Conservation (phyloP, 2,113 vertebrate genomes). For the Pachycephala philippinensis region DNA sequence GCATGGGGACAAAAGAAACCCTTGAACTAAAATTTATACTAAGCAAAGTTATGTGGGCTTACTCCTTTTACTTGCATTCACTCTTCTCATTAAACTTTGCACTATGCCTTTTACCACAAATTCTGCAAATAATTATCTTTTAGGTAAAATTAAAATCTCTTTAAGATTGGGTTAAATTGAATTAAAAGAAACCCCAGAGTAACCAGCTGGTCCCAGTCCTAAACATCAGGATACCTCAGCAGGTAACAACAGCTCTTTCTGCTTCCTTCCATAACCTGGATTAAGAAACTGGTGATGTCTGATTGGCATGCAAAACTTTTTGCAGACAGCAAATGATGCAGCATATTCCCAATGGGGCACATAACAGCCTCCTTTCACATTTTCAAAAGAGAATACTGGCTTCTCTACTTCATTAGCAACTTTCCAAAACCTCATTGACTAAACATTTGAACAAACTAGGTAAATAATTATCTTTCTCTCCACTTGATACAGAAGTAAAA, state of each 20-base stretch:
- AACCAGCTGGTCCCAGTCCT: background rate
- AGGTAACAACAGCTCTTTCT: background rate
- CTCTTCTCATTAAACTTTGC: background rate
- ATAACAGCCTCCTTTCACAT: background rate
- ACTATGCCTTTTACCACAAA: background rate
- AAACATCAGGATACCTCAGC: background rate
- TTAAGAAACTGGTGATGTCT: background rate
- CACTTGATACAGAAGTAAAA: background rate
- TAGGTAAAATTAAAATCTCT: background rate
- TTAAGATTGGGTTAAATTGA: background rate
- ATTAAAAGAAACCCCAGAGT: accelerated
- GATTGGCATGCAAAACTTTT: background rate
- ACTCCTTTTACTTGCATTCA: background rate
- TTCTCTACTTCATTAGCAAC: slow-evolving; percentile 9
- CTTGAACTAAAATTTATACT: background rate
- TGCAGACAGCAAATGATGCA: background rate
- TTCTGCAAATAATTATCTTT: background rate
- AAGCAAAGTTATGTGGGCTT: background rate
- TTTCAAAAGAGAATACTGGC: background rate
- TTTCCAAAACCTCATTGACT: slow-evolving; percentile 23
- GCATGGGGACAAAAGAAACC: background rate
- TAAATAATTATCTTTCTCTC: slow-evolving; percentile 5
- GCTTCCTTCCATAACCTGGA: background rate
- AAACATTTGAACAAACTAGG: slow-evolving; percentile 32
- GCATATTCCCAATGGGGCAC: background rate